phyloP scores from a whole-genome alignment of 2,888 invertebrate species.

The Sphecodes monilicornis region DNA sequence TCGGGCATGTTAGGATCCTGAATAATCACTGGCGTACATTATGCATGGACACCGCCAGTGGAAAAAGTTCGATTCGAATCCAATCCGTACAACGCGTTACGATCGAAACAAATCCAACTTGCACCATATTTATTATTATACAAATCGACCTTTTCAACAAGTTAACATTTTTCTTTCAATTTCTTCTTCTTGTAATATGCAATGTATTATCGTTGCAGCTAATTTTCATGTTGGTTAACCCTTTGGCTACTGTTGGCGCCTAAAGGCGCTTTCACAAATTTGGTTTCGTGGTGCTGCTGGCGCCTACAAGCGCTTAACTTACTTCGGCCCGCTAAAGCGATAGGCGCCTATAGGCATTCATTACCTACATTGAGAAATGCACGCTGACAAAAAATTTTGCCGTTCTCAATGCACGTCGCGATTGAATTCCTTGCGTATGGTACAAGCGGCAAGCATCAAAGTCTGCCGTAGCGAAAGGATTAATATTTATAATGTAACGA shows the following conservation, averaged over 20 bases:
- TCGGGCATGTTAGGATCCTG: conserved; percentile 32
- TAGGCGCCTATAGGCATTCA: no score
- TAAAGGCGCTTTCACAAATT: no score
- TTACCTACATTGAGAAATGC: no score
- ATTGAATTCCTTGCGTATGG: no score
- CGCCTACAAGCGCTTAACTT: no score
- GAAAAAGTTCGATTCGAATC: conserved; percentile 32
- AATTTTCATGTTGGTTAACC: conserved; percentile 5
- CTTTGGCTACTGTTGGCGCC: no score
- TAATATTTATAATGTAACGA: neutral
- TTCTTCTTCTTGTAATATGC: neutral
- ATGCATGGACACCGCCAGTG: conserved; percentile 34
- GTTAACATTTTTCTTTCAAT: neutral
- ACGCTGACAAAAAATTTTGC: no score
- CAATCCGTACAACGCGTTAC: neutral
- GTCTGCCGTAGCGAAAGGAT: no score
- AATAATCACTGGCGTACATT: conserved; percentile 49
- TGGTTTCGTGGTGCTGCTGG: no score
- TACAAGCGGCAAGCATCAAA: no score
- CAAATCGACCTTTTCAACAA: neutral
- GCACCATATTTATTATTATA: conserved; percentile 3
- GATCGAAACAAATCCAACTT: neutral
- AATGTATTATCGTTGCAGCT: neutral
- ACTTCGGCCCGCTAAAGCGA: no score
- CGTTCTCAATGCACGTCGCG: no score